phyloP scores from a whole-genome alignment of 2,797 vertebrate species.

The Falco cherrug region DNA sequence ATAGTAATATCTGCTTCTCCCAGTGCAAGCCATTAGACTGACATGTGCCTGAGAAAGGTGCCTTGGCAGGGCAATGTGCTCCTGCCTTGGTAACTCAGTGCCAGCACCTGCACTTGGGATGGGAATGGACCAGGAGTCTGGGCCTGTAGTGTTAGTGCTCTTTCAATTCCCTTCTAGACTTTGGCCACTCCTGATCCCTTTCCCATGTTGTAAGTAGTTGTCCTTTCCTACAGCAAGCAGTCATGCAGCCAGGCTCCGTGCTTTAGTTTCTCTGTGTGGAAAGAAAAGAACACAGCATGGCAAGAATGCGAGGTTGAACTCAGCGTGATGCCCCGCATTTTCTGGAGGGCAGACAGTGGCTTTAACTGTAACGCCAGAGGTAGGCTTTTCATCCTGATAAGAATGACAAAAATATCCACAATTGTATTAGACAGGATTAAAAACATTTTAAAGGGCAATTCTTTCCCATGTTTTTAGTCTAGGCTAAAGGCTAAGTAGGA shows the following conservation, averaged over 20 bases:
- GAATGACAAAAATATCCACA: neutral
- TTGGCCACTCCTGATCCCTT: neutral
- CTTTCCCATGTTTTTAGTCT: neutral
- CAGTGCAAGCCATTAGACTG: neutral
- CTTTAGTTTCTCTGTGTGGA: neutral
- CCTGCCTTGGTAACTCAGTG: neutral
- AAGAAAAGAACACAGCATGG: accelerated
- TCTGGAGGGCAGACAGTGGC: neutral
- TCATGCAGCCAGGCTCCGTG: neutral
- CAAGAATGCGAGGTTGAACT: neutral
- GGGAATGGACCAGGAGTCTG: neutral
- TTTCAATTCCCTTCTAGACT: neutral
- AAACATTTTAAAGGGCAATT: neutral
- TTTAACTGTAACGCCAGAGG: neutral
- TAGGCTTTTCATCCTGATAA: neutral
- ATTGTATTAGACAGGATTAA: neutral
- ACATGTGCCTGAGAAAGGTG: neutral
- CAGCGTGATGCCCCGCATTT: neutral
- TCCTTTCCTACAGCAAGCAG: neutral
- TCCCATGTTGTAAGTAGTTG: neutral
- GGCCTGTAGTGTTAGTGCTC: accelerated
- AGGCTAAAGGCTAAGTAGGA: neutral
- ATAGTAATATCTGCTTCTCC: neutral
- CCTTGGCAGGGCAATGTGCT: neutral
- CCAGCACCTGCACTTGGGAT: neutral